Base-by-base conservation (phyloP, 2,797 vertebrate genomes). In the Chelmon rostratus region DNA sequence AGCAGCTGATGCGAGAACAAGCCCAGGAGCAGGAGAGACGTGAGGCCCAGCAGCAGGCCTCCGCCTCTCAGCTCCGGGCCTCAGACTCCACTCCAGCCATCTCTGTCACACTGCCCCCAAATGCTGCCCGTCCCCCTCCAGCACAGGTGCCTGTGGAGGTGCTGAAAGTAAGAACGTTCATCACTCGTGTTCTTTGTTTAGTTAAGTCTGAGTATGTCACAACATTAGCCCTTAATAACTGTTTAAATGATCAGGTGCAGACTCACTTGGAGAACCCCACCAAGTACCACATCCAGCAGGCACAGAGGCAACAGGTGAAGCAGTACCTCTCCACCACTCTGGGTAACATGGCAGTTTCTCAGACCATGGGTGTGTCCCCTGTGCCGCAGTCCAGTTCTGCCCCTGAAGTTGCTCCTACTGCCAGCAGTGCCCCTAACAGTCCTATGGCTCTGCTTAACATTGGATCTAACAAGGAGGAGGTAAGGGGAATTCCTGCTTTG, bases 231-330 rank as follows among this genome's bases (percentile, higher is more conserved):
- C 25, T 42, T 54, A 79, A 79, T 6, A 8, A 15, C 3, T 76
- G 12, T 78, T 83, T 67, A 2, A 78, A 70, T 75, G 35, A 33
- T 46, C 58, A 98, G 97, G 97, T 98, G 57, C 97, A 98, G 92
- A 97, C 96, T n/a, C 96, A 98, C 85, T 90, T 98, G 87, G 97
- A 98, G 88, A 98, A 98, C 84, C 97, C 97, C 28, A 98, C 97
- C 1, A 97, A 95, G 86, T 98, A 97, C 91, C 97, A 98, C 92
- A 96, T 98, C 81, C 97, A 97, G 88, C 96, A 97, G 90, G 96
- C 97, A 0, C 97, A 97, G 94, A 94, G 96, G 68, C 97, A 98
- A 71, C 97, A 98, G 88, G 96, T 98, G 66, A 97, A 97, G 81
- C 96, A 97, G 90, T 98, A 97, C 86, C 96, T 98, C 54, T 97